Base-by-base conservation (phyloP, 2,113 vertebrate species). In the Hippocampus barbouri region DNA sequence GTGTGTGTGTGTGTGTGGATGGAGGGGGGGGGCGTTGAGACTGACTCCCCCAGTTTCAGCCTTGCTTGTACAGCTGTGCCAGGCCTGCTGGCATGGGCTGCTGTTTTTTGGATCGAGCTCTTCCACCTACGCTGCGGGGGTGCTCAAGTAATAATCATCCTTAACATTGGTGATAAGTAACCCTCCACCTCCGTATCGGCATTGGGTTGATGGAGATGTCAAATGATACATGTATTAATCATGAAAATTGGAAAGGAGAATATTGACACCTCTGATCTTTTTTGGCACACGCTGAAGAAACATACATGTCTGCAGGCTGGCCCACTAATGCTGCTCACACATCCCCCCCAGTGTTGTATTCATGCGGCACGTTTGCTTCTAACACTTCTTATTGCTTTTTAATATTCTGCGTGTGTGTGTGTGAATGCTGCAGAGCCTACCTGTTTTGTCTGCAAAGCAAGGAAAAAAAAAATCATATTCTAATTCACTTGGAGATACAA, bases 51-150 rank as follows among this genome's bases (percentile, higher is more conserved):
- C 84, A n/a, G 80, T 81, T 83, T 72, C 79, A 81, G 86, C 84
- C 85, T 85, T 88, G 85, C 82, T 88, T 87, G 81, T 85, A 85
- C 80, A 90, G 86, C 87, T 91, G 87, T 86, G 85, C 86, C 83
- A 78, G 77, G 70, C 67, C 85, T 86, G 68, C 51, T 57, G 43
- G 87, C 86, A 84, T 78, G 71, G 79, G 21, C 72, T 66, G 70
- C 86, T 74, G 83, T 76, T 76, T 85, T 75, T 61, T 83, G 69
- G 79, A 76, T 81, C 77, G 84, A 84, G 70, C 79, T 84, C 77
- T 83, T 82, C 82, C 83, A 81, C 79, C 83, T 82, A 80, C 82
- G 78, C 78, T 23, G 77, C 68, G 74, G 79, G 80, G 77, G 63
- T 23, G 40, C 9, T 74, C 72, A 72, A 74, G 79, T 80, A 45